phyloP scores from a whole-genome alignment of 1,140 invertebrate species.

The Periplaneta americana region DNA sequence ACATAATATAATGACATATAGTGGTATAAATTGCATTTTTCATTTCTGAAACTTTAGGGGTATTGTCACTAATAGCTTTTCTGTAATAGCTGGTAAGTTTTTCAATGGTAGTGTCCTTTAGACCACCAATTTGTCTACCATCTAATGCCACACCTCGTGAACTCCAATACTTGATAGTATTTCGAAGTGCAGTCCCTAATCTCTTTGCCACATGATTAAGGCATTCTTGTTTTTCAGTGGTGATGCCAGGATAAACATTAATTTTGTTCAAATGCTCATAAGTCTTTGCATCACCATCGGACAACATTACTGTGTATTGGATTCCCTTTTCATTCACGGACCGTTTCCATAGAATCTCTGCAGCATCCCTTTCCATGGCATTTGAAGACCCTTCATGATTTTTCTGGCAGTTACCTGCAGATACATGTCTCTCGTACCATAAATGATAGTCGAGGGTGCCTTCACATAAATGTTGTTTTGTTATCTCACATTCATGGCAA shows the following conservation, averaged over 20 bases:
- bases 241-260: not conserved
- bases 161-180: not conserved
- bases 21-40: conserved; percentile 14
- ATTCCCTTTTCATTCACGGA: not conserved
- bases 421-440: no score
- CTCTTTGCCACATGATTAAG: not conserved
- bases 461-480: no score
- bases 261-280: not conserved
- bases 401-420: no score
- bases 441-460: no score
- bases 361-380: not conserved
- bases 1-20: conserved; percentile 2
- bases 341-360: not conserved
- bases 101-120: no score
- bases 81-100: no score
- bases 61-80: not conserved
- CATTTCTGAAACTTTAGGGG: not conserved
- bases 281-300: conserved; percentile 5
- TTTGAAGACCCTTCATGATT: not conserved
- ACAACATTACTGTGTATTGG: not conserved
- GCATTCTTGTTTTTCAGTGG: not conserved
- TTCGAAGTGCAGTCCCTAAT: not conserved
- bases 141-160: not conserved
- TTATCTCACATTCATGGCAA: no score
- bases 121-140: not conserved